Base-by-base conservation (phyloP, 2,888 invertebrate genomes). In the Ditula angustiorana region DNA sequence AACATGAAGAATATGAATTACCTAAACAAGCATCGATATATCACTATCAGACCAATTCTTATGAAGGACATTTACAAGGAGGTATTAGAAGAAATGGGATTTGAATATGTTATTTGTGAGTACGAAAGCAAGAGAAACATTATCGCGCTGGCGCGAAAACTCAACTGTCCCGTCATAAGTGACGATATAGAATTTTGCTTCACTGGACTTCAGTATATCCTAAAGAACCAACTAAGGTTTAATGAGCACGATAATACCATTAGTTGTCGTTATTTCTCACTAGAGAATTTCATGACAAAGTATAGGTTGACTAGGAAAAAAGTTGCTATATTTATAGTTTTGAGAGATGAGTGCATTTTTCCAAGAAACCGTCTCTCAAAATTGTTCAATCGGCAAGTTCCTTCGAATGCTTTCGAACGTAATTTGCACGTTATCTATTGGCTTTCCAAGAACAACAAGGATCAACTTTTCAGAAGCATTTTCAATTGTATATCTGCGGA, bases 151-250 rank as follows among this genome's bases (percentile, higher is more conserved):
- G 85, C 85, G 1, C 65, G 71, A 16, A 75, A 69, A 47, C 66
- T 79, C 2, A 61, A 73, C 1, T 85, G 84, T 57, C 78, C 85
- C 0, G 60, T 85, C 0, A 67, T 85, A 2, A 78, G 76, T 57
- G 61, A 50, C 30, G 82, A 86, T 26, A 72, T 78, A 5, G 76
- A 81, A 33, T 82, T 70, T 47, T 77, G 73, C 35, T 81, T 83
- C 47, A 72, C 74, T 1, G 71, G 68, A n/a, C 70, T 74, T 2
- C 61, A 69, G 1, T 85, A 83, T n/a, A 74, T 85, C 66, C 74
- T 73, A 2, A 19, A 5, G 0, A 24, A 30, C 2, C 71, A 65
- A n/a, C 26, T 78, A 19, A 11, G 30, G 16, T 75, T 69, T 16
- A 58, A 75, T 16, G 2, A 24, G 0, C 21, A 0, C 1, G 58